phyloP scores from a whole-genome alignment of 1,140 invertebrate genomes.

The Oscheius sp. region DNA sequence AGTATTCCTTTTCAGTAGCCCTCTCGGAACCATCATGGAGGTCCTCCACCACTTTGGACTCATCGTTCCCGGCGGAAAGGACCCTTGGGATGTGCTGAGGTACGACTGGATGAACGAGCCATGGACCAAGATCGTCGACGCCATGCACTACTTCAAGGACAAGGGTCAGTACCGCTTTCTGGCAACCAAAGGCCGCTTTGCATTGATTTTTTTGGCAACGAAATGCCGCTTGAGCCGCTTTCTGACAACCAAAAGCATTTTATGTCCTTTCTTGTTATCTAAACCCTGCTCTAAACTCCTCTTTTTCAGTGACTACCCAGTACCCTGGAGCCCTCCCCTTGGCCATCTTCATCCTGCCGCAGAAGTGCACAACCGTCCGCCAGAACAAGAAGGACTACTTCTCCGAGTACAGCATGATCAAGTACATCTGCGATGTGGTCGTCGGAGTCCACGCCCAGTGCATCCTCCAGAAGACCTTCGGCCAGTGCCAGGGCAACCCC shows the following conservation, averaged over 20 bases:
- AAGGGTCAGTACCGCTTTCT: no score
- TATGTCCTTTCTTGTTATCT: no score
- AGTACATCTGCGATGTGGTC: slow-evolving; percentile 5
- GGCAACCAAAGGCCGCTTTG: no score
- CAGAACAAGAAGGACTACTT: slow-evolving; percentile 9
- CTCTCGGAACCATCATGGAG: background rate
- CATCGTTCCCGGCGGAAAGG: background rate
- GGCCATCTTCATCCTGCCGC: background rate
- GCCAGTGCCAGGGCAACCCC: background rate
- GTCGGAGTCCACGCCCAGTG: background rate
- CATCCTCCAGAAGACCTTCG: background rate
- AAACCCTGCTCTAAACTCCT: no score
- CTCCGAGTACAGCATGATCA: slow-evolving; percentile 6
- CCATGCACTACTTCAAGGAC: background rate
- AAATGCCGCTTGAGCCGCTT: no score
- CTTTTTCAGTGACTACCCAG: background rate
- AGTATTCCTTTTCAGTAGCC: no score
- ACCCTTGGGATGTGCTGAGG: background rate
- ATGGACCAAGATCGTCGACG: background rate
- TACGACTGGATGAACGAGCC: background rate
- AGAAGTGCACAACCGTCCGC: background rate
- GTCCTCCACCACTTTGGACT: background rate
- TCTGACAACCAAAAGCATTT: no score
- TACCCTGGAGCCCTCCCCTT: background rate
- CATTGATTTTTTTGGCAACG: no score